Base-by-base conservation (phyloP, 2,888 invertebrate genomes). In the Nesidiocoris tenuis region DNA sequence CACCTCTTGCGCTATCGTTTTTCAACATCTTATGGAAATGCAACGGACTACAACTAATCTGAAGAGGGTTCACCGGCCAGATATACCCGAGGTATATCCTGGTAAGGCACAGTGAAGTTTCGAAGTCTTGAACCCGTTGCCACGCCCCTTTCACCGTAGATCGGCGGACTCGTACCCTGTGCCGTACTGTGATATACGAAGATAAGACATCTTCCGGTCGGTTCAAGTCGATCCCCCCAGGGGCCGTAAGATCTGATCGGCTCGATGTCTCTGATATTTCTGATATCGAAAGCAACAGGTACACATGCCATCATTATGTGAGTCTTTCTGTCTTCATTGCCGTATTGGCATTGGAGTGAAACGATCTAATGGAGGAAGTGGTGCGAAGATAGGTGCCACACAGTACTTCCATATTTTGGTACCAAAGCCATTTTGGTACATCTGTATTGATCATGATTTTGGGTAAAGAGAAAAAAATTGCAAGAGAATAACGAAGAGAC, bases 21-120 rank as follows among this genome's bases (percentile, higher is more conserved):
- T 65, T 65, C 65, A 39, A 39, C 65, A 65, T 65, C 65, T 25
- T 25, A 65, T 65, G 65, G 65, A 65, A 65, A 65, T 65, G 39
- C 65, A 65, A 39, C 39, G 39, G 39, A 39, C 39, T 39, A 39
- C 39, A 39, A 39, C 39, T 39, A 39, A 39, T 39, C 39, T 39
- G 39, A 39, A 39, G 39, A 39, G 39, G 39, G 12, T 39, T 39
- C 39, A 39, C 39, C 12, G 5, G 39, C 39, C 39, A 12, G 39
- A 39, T 3, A 7, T 39, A 39, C 39, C 39, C 12, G 39, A 39
- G 12, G 39, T 39, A 39, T 39, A 3, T 39, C 5, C 39, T 12
- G 39, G 39, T 39, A 39, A 39, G 39, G 39, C 39, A 39, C 39
- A 39, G 39, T 39, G 3, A 12, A 39, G 39, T 39, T 39, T 39